Evolutionary conservation across 2,797 vertebrate genomes (phyloP).

Genomic region (Prunella strophiata): DNA sequence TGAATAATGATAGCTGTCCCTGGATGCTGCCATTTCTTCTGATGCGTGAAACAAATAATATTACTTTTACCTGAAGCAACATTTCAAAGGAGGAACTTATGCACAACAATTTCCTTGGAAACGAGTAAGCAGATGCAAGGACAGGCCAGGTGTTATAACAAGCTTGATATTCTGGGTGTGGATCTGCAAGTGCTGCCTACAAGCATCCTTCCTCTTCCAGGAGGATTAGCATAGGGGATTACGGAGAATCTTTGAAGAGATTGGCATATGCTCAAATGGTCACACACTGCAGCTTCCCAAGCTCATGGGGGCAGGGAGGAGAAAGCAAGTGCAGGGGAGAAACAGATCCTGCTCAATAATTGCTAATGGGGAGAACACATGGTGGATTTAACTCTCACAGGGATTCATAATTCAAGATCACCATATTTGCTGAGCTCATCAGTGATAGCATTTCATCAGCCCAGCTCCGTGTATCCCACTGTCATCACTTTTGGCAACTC

Average conservation of each 20-base stretch:
- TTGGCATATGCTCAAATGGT: not conserved
- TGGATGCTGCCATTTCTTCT: not conserved
- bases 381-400: not conserved
- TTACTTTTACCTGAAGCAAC: not conserved
- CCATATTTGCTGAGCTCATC: not conserved
- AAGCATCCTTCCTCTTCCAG: slow-evolving; percentile 20
- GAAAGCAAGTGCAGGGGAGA: not conserved
- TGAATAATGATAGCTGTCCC: not conserved
- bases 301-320: not conserved
- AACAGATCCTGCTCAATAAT: not conserved
- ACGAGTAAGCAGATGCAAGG: not conserved
- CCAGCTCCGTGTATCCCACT: not conserved
- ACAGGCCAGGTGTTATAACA: slow-evolving; percentile 26
- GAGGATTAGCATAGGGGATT: slow-evolving; percentile 38
- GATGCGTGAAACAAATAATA: not conserved
- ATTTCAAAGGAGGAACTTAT: not conserved
- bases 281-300: not conserved
- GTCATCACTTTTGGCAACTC: not conserved
- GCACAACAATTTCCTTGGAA: not conserved
- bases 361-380: not conserved
- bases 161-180: slow-evolving; percentile 13
- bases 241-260: slow-evolving; percentile 14
- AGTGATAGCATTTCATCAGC: not conserved
- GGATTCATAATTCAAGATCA: not conserved
- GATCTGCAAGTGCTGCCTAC: slow-evolving; percentile 23